Evolutionary conservation across 2,888 invertebrate genomes (phyloP), one percentile per base, ranked within the genome.

Genomic region (Lepidochitona cinerea): DNA sequence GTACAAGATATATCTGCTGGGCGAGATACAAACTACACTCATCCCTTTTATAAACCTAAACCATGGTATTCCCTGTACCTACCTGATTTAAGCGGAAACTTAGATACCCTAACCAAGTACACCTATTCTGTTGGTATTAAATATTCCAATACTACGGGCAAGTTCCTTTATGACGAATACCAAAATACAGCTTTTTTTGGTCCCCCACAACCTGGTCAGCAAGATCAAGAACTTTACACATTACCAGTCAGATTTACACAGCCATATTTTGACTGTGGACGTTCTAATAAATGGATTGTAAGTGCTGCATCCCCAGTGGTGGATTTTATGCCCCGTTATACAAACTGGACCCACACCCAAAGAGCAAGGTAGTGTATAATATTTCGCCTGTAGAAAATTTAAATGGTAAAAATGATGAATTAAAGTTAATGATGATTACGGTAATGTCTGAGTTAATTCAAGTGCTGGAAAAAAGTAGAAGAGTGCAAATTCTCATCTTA

Each of bases 261-360:
- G 74, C 98, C 98, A 0, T 99, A 98, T 90, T 99, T 96, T 90
- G 98, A 99, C 92, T 99, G 98, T 89, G 96, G 96, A 5, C 92
- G 97, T 78, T 95, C 97, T 0, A 97, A 98, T 91, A 95, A 97
- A 88, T 99, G 99, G 99, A 92, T 98, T 41, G 95, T 98, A 9
- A 96, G 95, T 33, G 98, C 97, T 0, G 96, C 97, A 0, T 95
- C 96, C 32, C 98, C 98, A 0, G 95, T 99, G 52, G 97, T 97
- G 3, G 99, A 99, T 89, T 96, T 97, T 81, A 97, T 95, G 91
- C 98, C 98, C 0, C 78, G 90, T 79, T 91, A 91, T 76, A 86
- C 87, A 0, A 81, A 83, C 37, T 89, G 83, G 81, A 83, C 84
- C 32, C 90, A 89, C 77, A 76, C 89, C 49, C 76, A 88, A 68